Conservation (phyloP, 2,888 invertebrate genomes). For the Gymnocheta viridis region DNA sequence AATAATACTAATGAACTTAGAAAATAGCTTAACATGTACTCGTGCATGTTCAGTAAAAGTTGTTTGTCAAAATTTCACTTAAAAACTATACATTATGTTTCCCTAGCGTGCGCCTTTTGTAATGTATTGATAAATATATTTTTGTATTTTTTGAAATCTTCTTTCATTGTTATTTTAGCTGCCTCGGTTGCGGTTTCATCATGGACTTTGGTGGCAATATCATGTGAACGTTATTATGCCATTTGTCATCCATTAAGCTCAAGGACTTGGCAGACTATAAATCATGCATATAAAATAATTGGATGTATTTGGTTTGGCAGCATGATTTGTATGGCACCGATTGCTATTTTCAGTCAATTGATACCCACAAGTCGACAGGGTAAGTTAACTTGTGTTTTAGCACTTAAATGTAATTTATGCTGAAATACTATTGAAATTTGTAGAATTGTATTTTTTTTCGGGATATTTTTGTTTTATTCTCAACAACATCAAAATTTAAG, state of each 20-base stretch:
- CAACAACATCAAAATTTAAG: background rate
- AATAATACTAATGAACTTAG: too few relatives aligned
- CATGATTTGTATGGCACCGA: constrained; percentile 86
- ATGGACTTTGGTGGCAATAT: constrained; percentile 90
- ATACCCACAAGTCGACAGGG: constrained; percentile 83
- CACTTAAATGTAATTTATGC: background rate
- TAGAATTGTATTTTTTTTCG: background rate
- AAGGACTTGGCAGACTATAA: constrained; percentile 88
- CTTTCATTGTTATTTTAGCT: constrained; percentile 82
- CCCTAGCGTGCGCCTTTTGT: background rate
- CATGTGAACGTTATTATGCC: constrained; percentile 90
- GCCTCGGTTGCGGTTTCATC: constrained; percentile 89
- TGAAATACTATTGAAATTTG: background rate
- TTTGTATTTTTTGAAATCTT: background rate
- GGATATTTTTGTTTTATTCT: background rate
- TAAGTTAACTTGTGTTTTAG: constrained; percentile 69
- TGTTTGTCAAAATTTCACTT: background rate
- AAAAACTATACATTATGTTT: background rate
- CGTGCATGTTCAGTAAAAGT: too few relatives aligned
- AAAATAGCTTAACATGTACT: too few relatives aligned
- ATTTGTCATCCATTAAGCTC: constrained; percentile 90
- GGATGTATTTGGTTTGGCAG: constrained; percentile 86
- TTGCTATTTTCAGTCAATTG: constrained; percentile 84
- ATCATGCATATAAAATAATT: constrained; percentile 89
- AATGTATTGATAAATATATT: background rate